These are phyloP conservation scores for Sebastes cheni DNA, from an alignment of 2,797 vertebrate genomes.

Conservation along the genomic window DNA sequence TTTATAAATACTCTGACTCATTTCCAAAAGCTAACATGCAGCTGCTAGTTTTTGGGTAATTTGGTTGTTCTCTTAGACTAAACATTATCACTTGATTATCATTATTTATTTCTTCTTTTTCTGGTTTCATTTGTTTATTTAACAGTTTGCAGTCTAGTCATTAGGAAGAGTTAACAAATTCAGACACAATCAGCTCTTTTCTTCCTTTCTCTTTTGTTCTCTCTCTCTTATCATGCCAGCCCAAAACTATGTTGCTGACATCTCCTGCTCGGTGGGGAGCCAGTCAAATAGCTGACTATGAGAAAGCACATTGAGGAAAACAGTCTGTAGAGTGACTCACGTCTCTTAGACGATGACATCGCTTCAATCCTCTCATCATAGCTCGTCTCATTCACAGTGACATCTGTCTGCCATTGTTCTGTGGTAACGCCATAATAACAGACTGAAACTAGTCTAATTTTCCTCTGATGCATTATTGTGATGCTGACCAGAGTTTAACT, in stretches of 20 bases:
- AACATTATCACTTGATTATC: neutral
- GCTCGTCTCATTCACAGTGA: constrained; percentile 56
- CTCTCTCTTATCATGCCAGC: neutral
- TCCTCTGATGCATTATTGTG: constrained; percentile 44
- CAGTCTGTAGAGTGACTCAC: constrained; percentile 60
- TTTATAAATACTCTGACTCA: neutral
- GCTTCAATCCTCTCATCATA: constrained; percentile 48
- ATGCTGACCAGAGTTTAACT: constrained; percentile 28
- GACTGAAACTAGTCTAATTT: constrained; percentile 45
- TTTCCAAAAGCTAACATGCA: constrained; percentile 6
- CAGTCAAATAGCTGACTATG: constrained; percentile 20
- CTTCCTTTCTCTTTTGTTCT: constrained; percentile 5
- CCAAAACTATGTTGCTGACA: constrained; percentile 26
- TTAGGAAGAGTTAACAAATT: constrained; percentile 21
- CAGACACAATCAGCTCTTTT: constrained; percentile 11
- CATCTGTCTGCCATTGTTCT: constrained; percentile 63
- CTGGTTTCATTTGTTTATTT: neutral
- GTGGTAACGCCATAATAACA: constrained; percentile 66
- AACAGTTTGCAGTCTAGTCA: constrained; percentile 13
- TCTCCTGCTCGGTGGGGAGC: constrained; percentile 17
- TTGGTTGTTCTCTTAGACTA: neutral
- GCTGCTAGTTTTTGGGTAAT: neutral
- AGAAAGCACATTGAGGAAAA: constrained; percentile 30
- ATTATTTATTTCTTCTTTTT: too few species aligned
- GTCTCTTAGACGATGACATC: constrained; percentile 44